Base-by-base conservation (phyloP, 1,140 invertebrate genomes). In the Drosophila guanche region DNA sequence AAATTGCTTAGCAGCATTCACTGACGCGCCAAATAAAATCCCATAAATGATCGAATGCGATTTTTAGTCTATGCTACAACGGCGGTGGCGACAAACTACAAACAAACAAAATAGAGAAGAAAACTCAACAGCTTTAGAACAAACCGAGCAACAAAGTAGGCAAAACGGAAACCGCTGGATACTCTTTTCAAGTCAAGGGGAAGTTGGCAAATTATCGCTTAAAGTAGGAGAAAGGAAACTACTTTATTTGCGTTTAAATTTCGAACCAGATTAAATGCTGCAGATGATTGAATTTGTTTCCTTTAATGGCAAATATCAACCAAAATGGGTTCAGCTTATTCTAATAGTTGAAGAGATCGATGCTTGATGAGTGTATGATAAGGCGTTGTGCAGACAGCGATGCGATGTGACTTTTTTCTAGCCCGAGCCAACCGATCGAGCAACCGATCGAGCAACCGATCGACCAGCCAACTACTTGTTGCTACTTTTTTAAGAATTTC, bases 41-140 rank as follows among this genome's bases (percentile, higher is more conserved):
- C 89, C 84, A 90, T 90, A 90, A 89, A 90, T 86, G 89, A 90
- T 90, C 89, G 89, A 90, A 78, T 85, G 78, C 81, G 89, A 90
- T 90, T 90, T 90, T 86, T 83, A 90, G 88, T 90, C 84, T 85
- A 86, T 89, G 75, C 56, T 48, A 57, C 76, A 79, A 65, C 77
- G 61, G 50, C 56, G 59, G 65, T 58, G 76, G 59, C 55, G 59
- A 59, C 55, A 69, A 83, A 66, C 37, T 53, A 52, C 58, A 77
- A 76, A 84, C 10, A 37, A 10, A 12, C 3, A 37, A 8, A 6
- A 47, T 14, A 57, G 27, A 37, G 25, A 68, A 56, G 51, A 37
- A 69, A 68, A 55, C 63, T 43, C 65, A 69, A 45, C 65, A 56
- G 41, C 55, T 70, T 70, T 53, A 54, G 55, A 53, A 41, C 33